Base-by-base conservation (phyloP, 2,113 vertebrate genomes). In the Callocephalon fimbriatum region DNA sequence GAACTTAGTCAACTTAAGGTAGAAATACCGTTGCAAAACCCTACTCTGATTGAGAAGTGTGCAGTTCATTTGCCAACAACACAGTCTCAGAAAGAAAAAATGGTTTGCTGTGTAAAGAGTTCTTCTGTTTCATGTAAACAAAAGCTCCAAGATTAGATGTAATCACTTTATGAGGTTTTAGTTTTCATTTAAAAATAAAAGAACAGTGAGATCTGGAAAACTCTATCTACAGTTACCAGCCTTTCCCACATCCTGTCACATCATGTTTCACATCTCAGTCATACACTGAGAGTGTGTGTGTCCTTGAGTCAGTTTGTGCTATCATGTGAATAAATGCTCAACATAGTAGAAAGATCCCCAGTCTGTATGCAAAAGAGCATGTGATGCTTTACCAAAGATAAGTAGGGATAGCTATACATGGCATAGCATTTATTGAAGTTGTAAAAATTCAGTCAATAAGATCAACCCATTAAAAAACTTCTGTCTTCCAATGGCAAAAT, bases 301-400 rank as follows among this genome's bases (percentile, higher is more conserved):
- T 85, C 44, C 81, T 93, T 93, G n/a, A 90, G 58, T 92, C 78
- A 58, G 58, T 94, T 94, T 79, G 38, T 90, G 88, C 48, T 65
- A 65, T 91, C 63, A 20, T 75, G 71, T 82, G 82, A 90, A 72
- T 56, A 70, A 83, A 32, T 62, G 62, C 21, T 72, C 40, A 44
- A 11, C 0, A 2, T 44, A 35, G 26, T 71, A 6, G 32, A 59
- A 93, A 74, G 68, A 71, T 77, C 80, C 93, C 37, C 10, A 5
- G 6, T 89, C 23, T 80, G 23, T 61, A 71, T 82, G 63, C 76
- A 25, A 58, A 88, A 54, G 48, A 66, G 17, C 58, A 38, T 66
- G 35, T 79, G 48, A 42, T 66, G 26, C 31, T 62, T 92, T 47
- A 53, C 45, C 17, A 54, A 63, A 62, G 37, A 29, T 73, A 61